Evolutionary conservation across 2,888 invertebrate species (phyloP).

Genomic region (Chloroclystis v-ata): DNA sequence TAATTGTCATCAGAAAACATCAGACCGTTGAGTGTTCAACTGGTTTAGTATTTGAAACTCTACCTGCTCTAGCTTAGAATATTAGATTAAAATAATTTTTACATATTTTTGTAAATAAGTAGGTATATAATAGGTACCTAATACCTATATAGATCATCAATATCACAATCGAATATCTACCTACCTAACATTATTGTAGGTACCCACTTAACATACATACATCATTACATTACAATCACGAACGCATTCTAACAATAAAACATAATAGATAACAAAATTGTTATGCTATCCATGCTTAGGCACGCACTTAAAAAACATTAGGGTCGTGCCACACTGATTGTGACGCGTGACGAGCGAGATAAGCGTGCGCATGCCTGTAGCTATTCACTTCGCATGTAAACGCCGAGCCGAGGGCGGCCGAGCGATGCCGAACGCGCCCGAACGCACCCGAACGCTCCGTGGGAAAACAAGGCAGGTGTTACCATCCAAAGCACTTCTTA

Average conservation of each 20-base stretch:
- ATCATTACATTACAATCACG: constrained; percentile 24
- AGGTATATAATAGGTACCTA: no score
- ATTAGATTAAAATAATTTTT: no score
- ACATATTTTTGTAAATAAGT: no score
- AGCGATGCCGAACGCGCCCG: constrained; percentile 57
- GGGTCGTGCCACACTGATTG: constrained; percentile 47
- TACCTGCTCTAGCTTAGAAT: no score
- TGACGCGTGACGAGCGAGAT: constrained; percentile 51
- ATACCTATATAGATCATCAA: no score
- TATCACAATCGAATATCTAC: no score
- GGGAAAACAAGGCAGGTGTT: constrained; percentile 77
- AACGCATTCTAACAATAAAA: constrained; percentile 20
- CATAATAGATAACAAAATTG: constrained; percentile 25
- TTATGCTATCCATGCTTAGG: constrained; percentile 34
- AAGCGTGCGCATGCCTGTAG: constrained; percentile 34
- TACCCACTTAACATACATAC: no score
- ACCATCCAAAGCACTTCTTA: constrained; percentile 74
- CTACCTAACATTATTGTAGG: no score
- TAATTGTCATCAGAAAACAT: no score
- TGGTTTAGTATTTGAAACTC: no score
- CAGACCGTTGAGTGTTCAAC: no score
- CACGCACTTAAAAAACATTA: constrained; percentile 43
- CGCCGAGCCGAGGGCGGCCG: constrained; percentile 50
- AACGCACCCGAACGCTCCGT: constrained; percentile 47
- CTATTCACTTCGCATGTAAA: constrained; percentile 42